Base-by-base conservation (phyloP, 2,888 invertebrate species). In the Volucella inanis region DNA sequence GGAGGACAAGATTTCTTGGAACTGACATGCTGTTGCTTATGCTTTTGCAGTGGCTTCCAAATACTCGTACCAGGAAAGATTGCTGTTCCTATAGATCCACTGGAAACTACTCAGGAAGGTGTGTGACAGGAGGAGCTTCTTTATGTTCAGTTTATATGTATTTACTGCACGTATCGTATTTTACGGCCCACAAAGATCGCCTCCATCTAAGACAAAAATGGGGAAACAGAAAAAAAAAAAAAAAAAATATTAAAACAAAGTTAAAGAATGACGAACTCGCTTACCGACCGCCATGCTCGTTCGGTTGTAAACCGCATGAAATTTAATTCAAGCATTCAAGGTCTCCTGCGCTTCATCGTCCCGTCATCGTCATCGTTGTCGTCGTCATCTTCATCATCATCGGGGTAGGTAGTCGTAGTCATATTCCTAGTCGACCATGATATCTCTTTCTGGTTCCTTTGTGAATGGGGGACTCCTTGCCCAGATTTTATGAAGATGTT, bases 281-380 rank as follows among this genome's bases (percentile, higher is more conserved):
- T 12, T 55, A 10, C 71, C 38, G 15, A 31, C 65, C 67, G 57
- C 83, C 75, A 65, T 84, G 84, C 54, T 80, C 65, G 70, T 22
- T 81, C 59, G 71, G 70, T 61, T 77, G 84, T 85, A 80, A 85
- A 85, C 85, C 85, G 61, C 85, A 85, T 81, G 85, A 85, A 85
- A 85, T 72, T 81, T 71, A 85, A 85, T 72, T 85, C 85, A 85
- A 85, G 81, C 85, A 81, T 85, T 85, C 85, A 85, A 85, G 85
- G 85, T 85, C 85, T 81, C 67, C 59, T 64, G 80, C 59, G 55
- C 62, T 50, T 61, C 79, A 50, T 50, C 49, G 68, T 75, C 54
- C 31, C 12, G 12, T 39, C 55, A 38, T 57, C 57, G 8, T 57
- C 31, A 18, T 61, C 12, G 12, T 39, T 47, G 45, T 57, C 57